phyloP scores from a whole-genome alignment of 2,113 vertebrate species.

The Colius striatus region DNA sequence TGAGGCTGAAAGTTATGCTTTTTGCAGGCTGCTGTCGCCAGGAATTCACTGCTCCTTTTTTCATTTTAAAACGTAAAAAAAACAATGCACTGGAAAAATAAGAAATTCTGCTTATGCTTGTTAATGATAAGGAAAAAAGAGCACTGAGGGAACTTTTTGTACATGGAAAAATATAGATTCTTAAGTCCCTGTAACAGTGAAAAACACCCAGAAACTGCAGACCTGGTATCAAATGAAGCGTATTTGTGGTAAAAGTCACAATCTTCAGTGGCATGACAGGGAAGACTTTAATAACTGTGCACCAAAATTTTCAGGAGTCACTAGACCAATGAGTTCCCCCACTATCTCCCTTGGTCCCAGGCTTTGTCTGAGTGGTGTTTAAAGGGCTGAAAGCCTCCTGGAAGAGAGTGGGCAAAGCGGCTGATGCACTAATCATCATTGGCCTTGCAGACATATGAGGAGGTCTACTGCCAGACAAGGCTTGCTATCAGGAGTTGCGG shows the following conservation, averaged over 20 bases:
- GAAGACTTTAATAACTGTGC: not conserved
- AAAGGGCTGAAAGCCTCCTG: not conserved
- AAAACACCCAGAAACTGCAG: not conserved
- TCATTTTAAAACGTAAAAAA: not conserved
- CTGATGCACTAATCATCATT: fast-evolving
- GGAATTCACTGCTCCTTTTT: not conserved
- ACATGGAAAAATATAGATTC: not conserved
- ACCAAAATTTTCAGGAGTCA: not conserved
- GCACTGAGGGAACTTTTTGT: not conserved
- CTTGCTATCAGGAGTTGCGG: not conserved
- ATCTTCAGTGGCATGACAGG: not conserved
- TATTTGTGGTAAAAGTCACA: not conserved
- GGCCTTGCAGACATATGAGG: not conserved
- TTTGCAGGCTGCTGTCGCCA: not conserved
- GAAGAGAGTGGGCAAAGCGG: not conserved
- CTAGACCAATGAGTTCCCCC: not conserved
- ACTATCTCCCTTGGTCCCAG: fast-evolving
- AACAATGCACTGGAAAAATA: fast-evolving
- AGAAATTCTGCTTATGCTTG: not conserved
- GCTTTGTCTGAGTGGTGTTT: not conserved
- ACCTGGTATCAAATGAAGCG: not conserved
- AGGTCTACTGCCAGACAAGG: not conserved
- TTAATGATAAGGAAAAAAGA: not conserved
- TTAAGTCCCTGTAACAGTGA: not conserved
- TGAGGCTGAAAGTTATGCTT: not conserved